Evolutionary conservation across 2,888 invertebrate genomes (phyloP).

Genomic region (Thecophora atra): DNA sequence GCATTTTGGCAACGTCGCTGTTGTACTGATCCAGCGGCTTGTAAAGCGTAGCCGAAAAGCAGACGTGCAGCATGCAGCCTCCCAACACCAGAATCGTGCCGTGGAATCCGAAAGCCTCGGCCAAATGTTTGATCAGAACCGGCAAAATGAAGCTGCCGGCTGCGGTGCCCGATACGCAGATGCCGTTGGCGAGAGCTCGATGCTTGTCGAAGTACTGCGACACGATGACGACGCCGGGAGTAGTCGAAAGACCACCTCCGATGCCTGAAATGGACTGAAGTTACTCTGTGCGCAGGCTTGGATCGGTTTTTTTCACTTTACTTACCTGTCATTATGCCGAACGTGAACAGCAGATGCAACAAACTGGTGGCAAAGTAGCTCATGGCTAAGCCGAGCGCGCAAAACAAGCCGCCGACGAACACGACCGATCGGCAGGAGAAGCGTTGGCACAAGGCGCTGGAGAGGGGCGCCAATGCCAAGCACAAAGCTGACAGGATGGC

Average conservation of each 20-base stretch:
- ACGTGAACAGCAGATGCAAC: slow-evolving; percentile 75
- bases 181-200: slow-evolving; percentile 80
- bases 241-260: slow-evolving; percentile 81
- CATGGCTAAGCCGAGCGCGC: slow-evolving; percentile 74
- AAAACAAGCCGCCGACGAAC: slow-evolving; percentile 77
- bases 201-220: slow-evolving; percentile 83
- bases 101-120: slow-evolving; percentile 76
- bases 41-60: slow-evolving; percentile 76
- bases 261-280: slow-evolving; percentile 68
- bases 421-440: slow-evolving; percentile 77
- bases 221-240: slow-evolving; percentile 82
- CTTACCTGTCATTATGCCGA: slow-evolving; percentile 77
- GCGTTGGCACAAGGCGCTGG: slow-evolving; percentile 77
- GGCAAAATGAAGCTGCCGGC: slow-evolving; percentile 83
- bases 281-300: too few species aligned
- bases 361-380: slow-evolving; percentile 78
- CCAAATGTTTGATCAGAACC: slow-evolving; percentile 75
- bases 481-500: slow-evolving; percentile 81
- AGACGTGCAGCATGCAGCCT: slow-evolving; percentile 80
- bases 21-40: slow-evolving; percentile 67
- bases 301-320: not conserved
- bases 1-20: slow-evolving; percentile 46
- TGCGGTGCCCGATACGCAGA: slow-evolving; percentile 83
- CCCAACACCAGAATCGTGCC: slow-evolving; percentile 77
- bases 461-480: slow-evolving; percentile 78